A percentile compares a stretch with the other conserved stretches of the same genome.
phyloP scores from a whole-genome alignment of 2,113 vertebrate species.

The Ardeotis arabs region DNA sequence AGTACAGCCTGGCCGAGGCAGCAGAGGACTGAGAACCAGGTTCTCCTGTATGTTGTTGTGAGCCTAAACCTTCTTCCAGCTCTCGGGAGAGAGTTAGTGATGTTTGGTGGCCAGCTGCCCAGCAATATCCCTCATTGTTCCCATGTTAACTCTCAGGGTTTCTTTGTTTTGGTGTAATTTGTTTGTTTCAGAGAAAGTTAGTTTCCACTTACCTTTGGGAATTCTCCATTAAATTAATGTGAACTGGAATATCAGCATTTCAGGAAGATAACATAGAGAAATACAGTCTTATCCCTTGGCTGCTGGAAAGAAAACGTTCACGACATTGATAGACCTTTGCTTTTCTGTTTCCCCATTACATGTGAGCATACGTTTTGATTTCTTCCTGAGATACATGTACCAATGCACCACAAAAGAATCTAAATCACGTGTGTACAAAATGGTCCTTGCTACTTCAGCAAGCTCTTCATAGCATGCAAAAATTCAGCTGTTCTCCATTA shows the following conservation, averaged over 20 bases:
- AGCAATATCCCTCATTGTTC: neutral
- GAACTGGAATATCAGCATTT: neutral
- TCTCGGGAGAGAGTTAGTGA: neutral
- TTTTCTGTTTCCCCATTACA: neutral
- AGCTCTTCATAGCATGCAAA: conserved; percentile 10
- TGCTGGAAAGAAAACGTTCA: neutral
- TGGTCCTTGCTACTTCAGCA: neutral
- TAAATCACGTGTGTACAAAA: neutral
- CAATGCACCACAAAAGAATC: neutral
- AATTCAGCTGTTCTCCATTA: conserved; percentile 70
- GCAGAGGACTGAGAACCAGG: neutral
- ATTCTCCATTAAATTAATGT: neutral
- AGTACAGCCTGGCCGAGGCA: neutral
- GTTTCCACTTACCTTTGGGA: neutral
- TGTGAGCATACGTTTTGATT: neutral
- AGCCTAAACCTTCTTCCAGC: neutral
- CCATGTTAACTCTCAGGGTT: neutral
- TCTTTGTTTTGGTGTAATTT: neutral
- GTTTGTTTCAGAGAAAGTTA: neutral
- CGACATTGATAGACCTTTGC: neutral
- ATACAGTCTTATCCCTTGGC: neutral
- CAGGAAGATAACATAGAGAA: neutral
- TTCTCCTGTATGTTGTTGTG: neutral
- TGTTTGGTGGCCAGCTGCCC: neutral
- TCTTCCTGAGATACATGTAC: neutral